Conservation (phyloP, 2,113 vertebrate genomes). For the Echinops telfairi region DNA sequence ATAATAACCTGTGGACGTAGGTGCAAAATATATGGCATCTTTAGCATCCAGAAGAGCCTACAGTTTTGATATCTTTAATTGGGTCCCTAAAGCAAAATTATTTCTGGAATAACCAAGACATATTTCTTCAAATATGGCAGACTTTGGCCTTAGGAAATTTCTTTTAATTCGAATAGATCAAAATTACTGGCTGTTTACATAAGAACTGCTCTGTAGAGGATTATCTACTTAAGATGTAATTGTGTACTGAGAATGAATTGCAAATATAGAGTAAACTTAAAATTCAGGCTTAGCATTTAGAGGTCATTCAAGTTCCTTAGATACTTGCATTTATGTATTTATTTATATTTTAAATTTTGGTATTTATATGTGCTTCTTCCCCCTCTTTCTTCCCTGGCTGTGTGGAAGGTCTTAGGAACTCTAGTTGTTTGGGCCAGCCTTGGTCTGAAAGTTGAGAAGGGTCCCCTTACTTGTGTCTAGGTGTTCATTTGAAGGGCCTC, state of each 20-base stretch:
- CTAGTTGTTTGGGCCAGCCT: slow-evolving; percentile 26
- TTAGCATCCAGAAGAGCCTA: slow-evolving; percentile 56
- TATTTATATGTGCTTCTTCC: not conserved
- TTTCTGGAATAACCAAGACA: slow-evolving; percentile 60
- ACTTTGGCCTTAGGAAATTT: slow-evolving; percentile 78
- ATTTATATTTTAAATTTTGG: not conserved
- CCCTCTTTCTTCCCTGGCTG: not conserved
- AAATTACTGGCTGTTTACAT: slow-evolving; percentile 80
- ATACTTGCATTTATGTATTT: not conserved
- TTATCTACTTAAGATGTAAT: slow-evolving; percentile 74
- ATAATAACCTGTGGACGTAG: slow-evolving; percentile 38
- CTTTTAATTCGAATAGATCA: slow-evolving; percentile 79
- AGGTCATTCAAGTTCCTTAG: slow-evolving; percentile 41
- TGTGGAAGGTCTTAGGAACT: not conserved
- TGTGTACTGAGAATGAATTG: slow-evolving; percentile 29
- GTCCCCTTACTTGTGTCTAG: not conserved
- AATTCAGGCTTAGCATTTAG: slow-evolving; percentile 59
- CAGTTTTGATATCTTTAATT: slow-evolving; percentile 74
- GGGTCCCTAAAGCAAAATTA: slow-evolving; percentile 73
- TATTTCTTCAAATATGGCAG: slow-evolving; percentile 75
- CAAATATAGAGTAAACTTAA: slow-evolving; percentile 65
- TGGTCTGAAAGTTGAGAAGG: slow-evolving; percentile 23
- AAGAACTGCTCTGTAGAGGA: slow-evolving; percentile 71
- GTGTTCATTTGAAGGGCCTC: no score
- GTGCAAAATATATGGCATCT: slow-evolving; percentile 61